phyloP scores from a whole-genome alignment of 1,140 invertebrate species.

The Psix sp. region DNA sequence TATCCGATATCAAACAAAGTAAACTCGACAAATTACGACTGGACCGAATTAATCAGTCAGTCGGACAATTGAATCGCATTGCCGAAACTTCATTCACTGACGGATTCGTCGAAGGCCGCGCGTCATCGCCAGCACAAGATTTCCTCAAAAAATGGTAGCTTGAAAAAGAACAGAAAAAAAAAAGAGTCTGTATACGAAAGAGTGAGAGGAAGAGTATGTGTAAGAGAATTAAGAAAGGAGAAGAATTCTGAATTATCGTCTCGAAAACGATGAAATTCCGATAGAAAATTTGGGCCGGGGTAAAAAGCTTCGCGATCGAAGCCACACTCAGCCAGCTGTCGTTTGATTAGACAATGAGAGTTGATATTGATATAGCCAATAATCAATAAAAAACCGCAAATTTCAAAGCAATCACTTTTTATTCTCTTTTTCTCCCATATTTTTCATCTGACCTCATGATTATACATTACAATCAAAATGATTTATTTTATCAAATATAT shows the following conservation, averaged over 20 bases:
- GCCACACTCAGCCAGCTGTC: slow-evolving; percentile 32
- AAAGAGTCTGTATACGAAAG: no score
- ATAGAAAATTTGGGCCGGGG: slow-evolving; percentile 48
- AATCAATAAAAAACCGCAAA: slow-evolving; percentile 16
- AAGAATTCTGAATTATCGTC: slow-evolving; percentile 54
- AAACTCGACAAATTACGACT: slow-evolving; percentile 7
- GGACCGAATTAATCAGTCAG: slow-evolving; percentile 27
- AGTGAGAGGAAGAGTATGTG: no score
- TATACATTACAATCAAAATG: no score
- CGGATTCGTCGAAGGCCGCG: slow-evolving; percentile 24
- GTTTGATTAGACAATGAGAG: slow-evolving; percentile 59
- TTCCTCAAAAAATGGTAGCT: slow-evolving; percentile 17
- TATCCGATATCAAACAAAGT: slow-evolving; percentile 19
- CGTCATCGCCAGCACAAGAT: slow-evolving; percentile 40
- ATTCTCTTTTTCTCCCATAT: no score
- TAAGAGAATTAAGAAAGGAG: no score
- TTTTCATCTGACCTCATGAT: no score
- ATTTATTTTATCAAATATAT: no score
- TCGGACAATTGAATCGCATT: slow-evolving; percentile 30
- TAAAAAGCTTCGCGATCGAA: slow-evolving; percentile 46
- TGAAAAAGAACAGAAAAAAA: background rate
- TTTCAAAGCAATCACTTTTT: no score
- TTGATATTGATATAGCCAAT: slow-evolving; percentile 62
- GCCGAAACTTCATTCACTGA: slow-evolving; percentile 34
- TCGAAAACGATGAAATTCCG: slow-evolving; percentile 56